A percentile compares a stretch with the other conserved stretches of the same genome.
These are phyloP conservation scores for Athalia circularis DNA, from an alignment of 2,888 invertebrate genomes.

Conservation along the genomic window DNA sequence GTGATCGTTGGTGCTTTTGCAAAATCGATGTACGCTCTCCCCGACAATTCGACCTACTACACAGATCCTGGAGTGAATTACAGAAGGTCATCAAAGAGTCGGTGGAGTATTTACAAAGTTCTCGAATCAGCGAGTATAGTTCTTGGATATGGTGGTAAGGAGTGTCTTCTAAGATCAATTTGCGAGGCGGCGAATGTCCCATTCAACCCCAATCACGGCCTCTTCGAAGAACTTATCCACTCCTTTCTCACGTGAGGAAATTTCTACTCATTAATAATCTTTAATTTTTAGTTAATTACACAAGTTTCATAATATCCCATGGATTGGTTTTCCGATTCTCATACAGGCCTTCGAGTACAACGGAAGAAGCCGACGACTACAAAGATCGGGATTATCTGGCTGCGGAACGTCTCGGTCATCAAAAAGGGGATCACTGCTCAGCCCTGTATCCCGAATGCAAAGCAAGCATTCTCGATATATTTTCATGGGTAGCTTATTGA, in stretches of 20 bases:
- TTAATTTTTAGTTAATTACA: not conserved
- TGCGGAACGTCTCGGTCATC: constrained; percentile 82
- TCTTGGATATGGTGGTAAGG: constrained; percentile 73
- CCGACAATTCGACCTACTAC: constrained; percentile 70
- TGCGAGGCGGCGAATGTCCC: constrained; percentile 85
- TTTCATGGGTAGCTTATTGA: constrained; percentile 65
- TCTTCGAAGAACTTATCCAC: constrained; percentile 85
- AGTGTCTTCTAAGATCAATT: constrained; percentile 84
- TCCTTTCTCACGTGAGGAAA: constrained; percentile 80
- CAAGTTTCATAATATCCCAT: not conserved
- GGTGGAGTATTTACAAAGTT: constrained; percentile 82
- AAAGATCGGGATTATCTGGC: constrained; percentile 84
- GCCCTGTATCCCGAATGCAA: constrained; percentile 81
- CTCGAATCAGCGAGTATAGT: constrained; percentile 77
- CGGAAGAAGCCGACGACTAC: constrained; percentile 79
- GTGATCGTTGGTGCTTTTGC: constrained; percentile 72
- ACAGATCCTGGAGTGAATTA: constrained; percentile 67
- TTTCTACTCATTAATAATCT: not conserved
- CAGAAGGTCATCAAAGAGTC: constrained; percentile 58
- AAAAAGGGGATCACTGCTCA: constrained; percentile 75
- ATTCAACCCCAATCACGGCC: constrained; percentile 82
- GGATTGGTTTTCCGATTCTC: not conserved
- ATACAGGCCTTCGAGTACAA: constrained; percentile 81
- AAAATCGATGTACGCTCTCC: constrained; percentile 71
- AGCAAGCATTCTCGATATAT: constrained; percentile 78